A percentile compares a stretch with the other conserved stretches of the same genome.
Evolutionary conservation across 2,888 invertebrate genomes (phyloP).

Genomic region (Julus scandinavius): DNA sequence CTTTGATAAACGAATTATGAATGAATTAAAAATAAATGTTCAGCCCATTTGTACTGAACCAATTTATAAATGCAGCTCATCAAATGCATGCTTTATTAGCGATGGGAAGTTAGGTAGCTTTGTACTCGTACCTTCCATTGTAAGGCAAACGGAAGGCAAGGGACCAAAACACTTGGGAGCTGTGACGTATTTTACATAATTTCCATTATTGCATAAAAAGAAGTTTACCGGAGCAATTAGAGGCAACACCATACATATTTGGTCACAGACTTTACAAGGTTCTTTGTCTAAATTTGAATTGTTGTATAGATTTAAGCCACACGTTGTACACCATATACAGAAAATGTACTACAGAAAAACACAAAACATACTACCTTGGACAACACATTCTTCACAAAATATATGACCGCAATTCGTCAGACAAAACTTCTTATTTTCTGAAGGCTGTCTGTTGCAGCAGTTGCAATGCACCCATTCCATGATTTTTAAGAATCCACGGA

Average conservation of each 20-base stretch:
- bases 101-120: too few species aligned
- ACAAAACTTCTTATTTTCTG: slow-evolving; percentile 31
- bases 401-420: slow-evolving; percentile 52
- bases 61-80: too few species aligned
- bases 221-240: slow-evolving; percentile 14
- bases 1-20: too few species aligned
- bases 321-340: neutral
- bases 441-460: slow-evolving; percentile 30
- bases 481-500: neutral
- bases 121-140: neutral
- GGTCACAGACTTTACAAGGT: slow-evolving; percentile 36
- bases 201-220: neutral
- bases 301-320: neutral
- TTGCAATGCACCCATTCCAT: slow-evolving; percentile 54
- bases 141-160: too few species aligned
- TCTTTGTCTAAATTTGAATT: slow-evolving; percentile 31
- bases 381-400: slow-evolving; percentile 48
- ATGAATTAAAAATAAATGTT: too few species aligned
- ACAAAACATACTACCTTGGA: slow-evolving; percentile 44
- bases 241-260: slow-evolving; percentile 37
- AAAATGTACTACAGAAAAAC: neutral
- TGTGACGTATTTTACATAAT: too few species aligned
- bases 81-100: too few species aligned
- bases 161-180: too few species aligned
- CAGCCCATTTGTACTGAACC: too few species aligned